phyloP scores from a whole-genome alignment of 2,888 invertebrate species.

The Callinectes sapidus region DNA sequence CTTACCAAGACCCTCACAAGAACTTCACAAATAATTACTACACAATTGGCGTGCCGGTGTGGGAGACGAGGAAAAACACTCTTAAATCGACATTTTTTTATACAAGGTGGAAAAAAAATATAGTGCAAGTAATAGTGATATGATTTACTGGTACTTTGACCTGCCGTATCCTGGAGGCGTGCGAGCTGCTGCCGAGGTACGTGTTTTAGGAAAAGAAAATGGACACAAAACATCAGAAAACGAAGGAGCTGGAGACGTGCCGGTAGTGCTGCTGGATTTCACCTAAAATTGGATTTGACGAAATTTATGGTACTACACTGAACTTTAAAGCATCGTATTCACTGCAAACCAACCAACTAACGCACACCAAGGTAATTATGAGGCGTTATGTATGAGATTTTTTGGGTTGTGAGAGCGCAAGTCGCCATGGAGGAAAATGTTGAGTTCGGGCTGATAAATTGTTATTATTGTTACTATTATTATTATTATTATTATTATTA shows the following conservation, averaged over 20 bases:
- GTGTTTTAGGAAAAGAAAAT: neutral
- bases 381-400: no score
- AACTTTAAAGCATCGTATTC: neutral
- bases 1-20: neutral
- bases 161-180: neutral
- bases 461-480: neutral
- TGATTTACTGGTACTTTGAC: neutral
- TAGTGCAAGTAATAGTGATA: neutral
- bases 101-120: neutral
- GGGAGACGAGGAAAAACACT: neutral
- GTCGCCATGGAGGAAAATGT: neutral
- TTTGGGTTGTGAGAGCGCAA: neutral
- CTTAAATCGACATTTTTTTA: conserved; percentile 12
- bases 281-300: neutral
- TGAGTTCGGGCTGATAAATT: neutral
- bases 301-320: neutral
- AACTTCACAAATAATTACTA: conserved; percentile 23
- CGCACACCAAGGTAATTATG: no score
- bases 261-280: neutral
- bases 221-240: neutral
- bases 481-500: neutral
- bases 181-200: neutral
- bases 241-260: neutral
- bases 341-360: neutral
- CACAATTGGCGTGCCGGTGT: neutral